These are phyloP conservation scores for Troilus luridus DNA, from an alignment of 2,888 invertebrate genomes.

Conservation along the genomic window DNA sequence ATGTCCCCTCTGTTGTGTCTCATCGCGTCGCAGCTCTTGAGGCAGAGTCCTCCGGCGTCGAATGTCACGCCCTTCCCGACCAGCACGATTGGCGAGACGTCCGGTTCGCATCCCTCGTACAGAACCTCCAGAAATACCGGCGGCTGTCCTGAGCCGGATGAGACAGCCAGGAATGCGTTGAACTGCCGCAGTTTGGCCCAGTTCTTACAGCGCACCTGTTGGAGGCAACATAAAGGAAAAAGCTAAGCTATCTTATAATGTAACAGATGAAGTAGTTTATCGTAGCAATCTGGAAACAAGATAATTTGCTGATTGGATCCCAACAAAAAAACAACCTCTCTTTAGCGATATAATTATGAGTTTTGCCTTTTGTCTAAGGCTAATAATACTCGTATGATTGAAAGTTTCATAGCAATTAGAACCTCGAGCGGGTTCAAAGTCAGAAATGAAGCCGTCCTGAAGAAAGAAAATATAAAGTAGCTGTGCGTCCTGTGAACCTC, in stretches of 20 bases:
- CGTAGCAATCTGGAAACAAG: too few relatives aligned
- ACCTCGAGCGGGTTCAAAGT: too few relatives aligned
- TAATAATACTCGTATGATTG: too few relatives aligned
- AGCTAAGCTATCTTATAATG: not conserved
- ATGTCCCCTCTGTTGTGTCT: slow-evolving; percentile 85
- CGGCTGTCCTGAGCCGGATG: slow-evolving; percentile 83
- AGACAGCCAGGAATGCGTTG: slow-evolving; percentile 83
- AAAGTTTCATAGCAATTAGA: too few relatives aligned
- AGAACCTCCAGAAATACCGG: slow-evolving; percentile 85
- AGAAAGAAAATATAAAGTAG: too few relatives aligned
- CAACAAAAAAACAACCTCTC: too few relatives aligned
- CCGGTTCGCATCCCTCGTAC: slow-evolving; percentile 76
- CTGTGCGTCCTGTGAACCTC: too few relatives aligned
- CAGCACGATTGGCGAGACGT: slow-evolving; percentile 78
- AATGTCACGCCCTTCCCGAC: slow-evolving; percentile 74
- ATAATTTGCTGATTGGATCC: too few relatives aligned
- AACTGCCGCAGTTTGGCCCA: slow-evolving; percentile 86
- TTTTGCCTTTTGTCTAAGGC: too few relatives aligned
- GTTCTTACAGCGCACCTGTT: slow-evolving; percentile 74
- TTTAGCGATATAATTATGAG: too few relatives aligned
- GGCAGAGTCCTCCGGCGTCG: slow-evolving; percentile 79
- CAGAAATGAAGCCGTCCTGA: too few relatives aligned
- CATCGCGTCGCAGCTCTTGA: slow-evolving; percentile 77
- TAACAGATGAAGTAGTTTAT: not conserved
- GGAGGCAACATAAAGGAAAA: not conserved